Percentiles rank a stretch among this genome's conserved stretches.
These are phyloP conservation scores for Ateles fusciceps DNA, from an alignment of 2,797 vertebrate genomes.

Conservation along the genomic window DNA sequence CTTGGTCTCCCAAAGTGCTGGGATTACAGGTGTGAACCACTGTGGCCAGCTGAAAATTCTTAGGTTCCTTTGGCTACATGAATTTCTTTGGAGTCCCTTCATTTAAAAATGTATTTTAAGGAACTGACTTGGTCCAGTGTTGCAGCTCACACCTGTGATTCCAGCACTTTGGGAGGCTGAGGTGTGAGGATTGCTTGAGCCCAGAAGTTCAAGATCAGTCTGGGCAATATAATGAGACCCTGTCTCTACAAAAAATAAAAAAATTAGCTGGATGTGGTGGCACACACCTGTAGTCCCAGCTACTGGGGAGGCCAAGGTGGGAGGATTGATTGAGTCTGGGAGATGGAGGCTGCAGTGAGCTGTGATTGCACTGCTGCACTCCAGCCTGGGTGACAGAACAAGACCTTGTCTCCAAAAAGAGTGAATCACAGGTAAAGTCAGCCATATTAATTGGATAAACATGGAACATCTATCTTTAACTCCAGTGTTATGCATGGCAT, in stretches of 20 bases:
- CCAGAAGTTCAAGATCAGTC: not conserved
- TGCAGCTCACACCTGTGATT: not conserved
- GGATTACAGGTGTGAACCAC: not conserved
- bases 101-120: conserved; percentile 57
- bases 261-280: no score
- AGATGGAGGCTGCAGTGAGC: not conserved
- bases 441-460: conserved; percentile 17
- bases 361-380: not conserved
- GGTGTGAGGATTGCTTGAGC: not conserved
- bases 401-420: not conserved
- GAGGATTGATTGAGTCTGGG: not conserved
- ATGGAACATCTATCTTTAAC: not conserved
- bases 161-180: not conserved
- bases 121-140: conserved; percentile 2
- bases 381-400: not conserved
- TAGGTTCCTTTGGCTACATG: not conserved
- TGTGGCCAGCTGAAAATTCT: not conserved
- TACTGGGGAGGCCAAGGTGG: not conserved
- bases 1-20: not conserved
- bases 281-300: not conserved
- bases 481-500: not conserved
- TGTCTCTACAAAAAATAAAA: not conserved
- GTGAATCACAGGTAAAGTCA: conserved; percentile 49
- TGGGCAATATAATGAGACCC: not conserved
- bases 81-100: conserved; percentile 3